Percentiles rank a stretch among this genome's conserved stretches.
Evolutionary conservation across 1,140 invertebrate genomes (phyloP).

Genomic region (Pseudachorutes palmiensis): DNA sequence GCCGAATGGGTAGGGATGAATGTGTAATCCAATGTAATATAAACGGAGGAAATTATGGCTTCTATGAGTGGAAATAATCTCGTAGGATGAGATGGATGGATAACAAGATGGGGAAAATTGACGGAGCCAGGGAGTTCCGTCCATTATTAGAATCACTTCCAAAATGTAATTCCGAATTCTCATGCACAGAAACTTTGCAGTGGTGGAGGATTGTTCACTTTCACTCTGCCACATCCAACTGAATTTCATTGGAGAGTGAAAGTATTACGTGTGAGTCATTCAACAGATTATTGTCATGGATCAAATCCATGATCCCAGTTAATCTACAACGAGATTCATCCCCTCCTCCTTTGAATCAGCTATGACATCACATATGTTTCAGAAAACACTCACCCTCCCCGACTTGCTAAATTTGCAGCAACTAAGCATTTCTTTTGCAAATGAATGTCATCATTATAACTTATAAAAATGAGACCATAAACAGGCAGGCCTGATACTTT

Average conservation of each 20-base stretch:
- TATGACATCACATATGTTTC: slow-evolving; percentile 8
- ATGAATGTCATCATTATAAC: too few species aligned
- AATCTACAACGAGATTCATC: slow-evolving; percentile 22
- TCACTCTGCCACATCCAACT: not conserved
- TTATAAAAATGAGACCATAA: too few species aligned
- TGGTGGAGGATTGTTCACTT: too few species aligned
- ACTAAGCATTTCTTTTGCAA: too few species aligned
- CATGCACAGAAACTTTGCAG: not conserved
- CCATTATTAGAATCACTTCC: slow-evolving; percentile 12
- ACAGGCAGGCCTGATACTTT: too few species aligned
- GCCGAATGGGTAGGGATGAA: not conserved
- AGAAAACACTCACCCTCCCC: too few species aligned
- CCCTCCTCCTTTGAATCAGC: not conserved
- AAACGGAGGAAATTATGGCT: slow-evolving; percentile 3
- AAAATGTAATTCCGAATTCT: slow-evolving; percentile 4
- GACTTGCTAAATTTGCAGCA: too few species aligned
- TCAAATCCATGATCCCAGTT: slow-evolving; percentile 17
- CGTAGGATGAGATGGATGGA: slow-evolving; percentile 1
- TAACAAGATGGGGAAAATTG: slow-evolving; percentile 12
- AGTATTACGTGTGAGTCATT: slow-evolving; percentile 24
- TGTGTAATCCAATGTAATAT: slow-evolving; percentile 9
- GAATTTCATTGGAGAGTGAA: not conserved
- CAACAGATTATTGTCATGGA: slow-evolving; percentile 28
- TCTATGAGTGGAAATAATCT: not conserved
- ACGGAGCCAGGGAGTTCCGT: not conserved